Evolutionary conservation across 2,113 vertebrate species (phyloP), one percentile per base, ranked within the genome.

Genomic region (Amphiprion percula): DNA sequence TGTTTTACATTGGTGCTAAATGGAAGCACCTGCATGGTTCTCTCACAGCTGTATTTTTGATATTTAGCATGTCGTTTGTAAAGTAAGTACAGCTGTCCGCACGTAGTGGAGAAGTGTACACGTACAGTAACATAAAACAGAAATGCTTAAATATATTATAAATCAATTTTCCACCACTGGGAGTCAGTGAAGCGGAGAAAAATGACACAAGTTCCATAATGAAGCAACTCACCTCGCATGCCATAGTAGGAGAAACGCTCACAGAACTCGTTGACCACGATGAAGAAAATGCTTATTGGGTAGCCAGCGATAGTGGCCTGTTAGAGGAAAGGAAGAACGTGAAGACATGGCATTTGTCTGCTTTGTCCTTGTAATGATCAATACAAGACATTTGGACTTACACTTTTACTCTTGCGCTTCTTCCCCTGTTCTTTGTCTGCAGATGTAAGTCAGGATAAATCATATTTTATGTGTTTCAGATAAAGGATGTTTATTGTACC

Each of bases 161-260:
- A 55, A 8, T 12, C 37, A 64, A 44, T 9, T 44, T 41, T 50
- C 19, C 47, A 50, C 47, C 16, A 41, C 37, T 21, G 21, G 21
- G 21, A 21, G 21, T 21, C 21, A 21, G 21, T 21, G 30, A 54
- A 54, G 65, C 16, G 56, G 52, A 72, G 3, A 28, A 5, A 10
- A 4, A 21, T 21, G 21, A 21, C 21, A 23, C 52, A 5, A 52
- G n/a, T 39, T 26, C 12, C 26, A 26, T 8, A 59, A 6, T 0
- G 58, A 59, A 41, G 4, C 0, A 44, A 59, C 4, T 94, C 93
- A 99, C 98, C 96, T 97, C 93, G 90, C 98, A 99, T 99, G 87
- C 97, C 98, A 98, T 98, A 99, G 93, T 98, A 99, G 93, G 98
- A 99, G 90, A 99, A 99, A 0, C 98, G 90, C 85, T 99, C 98